These are phyloP conservation scores for Anarrhichthys ocellatus DNA, from an alignment of 2,113 vertebrate species.

Conservation along the genomic window DNA sequence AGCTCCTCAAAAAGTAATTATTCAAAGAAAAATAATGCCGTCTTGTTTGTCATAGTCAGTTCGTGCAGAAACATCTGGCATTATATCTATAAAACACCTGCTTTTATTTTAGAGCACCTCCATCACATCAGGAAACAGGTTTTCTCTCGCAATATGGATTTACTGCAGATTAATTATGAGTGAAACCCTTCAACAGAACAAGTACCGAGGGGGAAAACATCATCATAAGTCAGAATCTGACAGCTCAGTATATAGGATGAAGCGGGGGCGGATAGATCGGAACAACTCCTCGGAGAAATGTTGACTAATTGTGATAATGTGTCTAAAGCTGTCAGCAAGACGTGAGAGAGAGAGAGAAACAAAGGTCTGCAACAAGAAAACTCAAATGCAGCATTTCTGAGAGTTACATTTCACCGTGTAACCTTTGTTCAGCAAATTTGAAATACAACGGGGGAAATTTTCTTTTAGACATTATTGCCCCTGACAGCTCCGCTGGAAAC, in stretches of 20 bases:
- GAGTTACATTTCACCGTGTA: slow-evolving; percentile 36
- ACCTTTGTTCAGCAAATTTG: slow-evolving; percentile 62
- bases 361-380: slow-evolving; percentile 22
- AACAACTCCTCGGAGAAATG: slow-evolving; percentile 29
- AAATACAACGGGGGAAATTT: neutral
- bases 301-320: slow-evolving; percentile 62
- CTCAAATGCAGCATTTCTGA: slow-evolving; percentile 59
- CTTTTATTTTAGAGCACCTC: neutral
- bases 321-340: slow-evolving; percentile 46
- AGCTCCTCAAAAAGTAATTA: neutral
- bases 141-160: slow-evolving; percentile 13
- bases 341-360: neutral
- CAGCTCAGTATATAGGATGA: slow-evolving; percentile 19
- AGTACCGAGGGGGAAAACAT: neutral
- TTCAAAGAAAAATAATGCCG: neutral
- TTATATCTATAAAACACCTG: slow-evolving; percentile 10
- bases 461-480: slow-evolving; percentile 31
- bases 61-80: neutral
- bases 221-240: slow-evolving; percentile 29
- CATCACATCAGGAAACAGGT: neutral
- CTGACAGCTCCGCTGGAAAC: slow-evolving; percentile 43
- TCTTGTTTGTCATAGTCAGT: neutral
- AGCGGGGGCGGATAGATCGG: slow-evolving; percentile 7
- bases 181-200: slow-evolving; percentile 7
- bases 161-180: slow-evolving; percentile 31